Evolutionary conservation across 1,140 invertebrate species (phyloP).

Genomic region (Drosophila carrolli): DNA sequence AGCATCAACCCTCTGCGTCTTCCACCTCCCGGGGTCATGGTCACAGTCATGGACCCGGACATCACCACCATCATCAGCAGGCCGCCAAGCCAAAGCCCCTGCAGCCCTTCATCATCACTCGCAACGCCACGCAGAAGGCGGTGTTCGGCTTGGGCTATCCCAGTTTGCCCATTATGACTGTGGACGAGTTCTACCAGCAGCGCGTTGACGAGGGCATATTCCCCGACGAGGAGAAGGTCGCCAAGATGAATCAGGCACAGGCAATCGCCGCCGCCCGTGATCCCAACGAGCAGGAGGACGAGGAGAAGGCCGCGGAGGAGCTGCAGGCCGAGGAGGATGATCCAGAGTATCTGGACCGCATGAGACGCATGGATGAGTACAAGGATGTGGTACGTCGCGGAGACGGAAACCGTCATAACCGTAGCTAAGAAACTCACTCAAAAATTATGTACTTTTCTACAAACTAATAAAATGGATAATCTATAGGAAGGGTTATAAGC

Average conservation of each 20-base stretch:
- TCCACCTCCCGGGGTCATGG: slow-evolving; percentile 13
- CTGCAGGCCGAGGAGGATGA: slow-evolving; percentile 91
- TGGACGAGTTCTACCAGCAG: slow-evolving; percentile 98
- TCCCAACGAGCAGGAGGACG: slow-evolving; percentile 86
- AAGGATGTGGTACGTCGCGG: slow-evolving; percentile 95
- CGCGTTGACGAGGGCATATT: slow-evolving; percentile 92
- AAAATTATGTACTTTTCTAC: slow-evolving; percentile 41
- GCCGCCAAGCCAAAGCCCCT: slow-evolving; percentile 86
- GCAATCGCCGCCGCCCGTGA: slow-evolving; percentile 84
- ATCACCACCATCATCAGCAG: slow-evolving; percentile 39
- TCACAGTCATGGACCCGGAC: slow-evolving; percentile 52
- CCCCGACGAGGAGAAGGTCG: slow-evolving; percentile 79
- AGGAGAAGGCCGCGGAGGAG: slow-evolving; percentile 88
- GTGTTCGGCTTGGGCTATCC: slow-evolving; percentile 98
- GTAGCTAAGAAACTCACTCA: slow-evolving; percentile 87
- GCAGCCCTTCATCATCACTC: slow-evolving; percentile 97
- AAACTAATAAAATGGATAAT: slow-evolving; percentile 4
- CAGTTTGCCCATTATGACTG: slow-evolving; percentile 94
- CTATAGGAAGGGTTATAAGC: background rate
- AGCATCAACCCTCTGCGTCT: background rate
- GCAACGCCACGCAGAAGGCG: slow-evolving; percentile 94
- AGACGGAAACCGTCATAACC: slow-evolving; percentile 94
- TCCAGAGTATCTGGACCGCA: slow-evolving; percentile 88
- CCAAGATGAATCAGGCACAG: slow-evolving; percentile 74
- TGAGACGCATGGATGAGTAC: slow-evolving; percentile 94